These are phyloP conservation scores for Parelbella ahira DNA, from an alignment of 2,888 invertebrate genomes.

Conservation along the genomic window DNA sequence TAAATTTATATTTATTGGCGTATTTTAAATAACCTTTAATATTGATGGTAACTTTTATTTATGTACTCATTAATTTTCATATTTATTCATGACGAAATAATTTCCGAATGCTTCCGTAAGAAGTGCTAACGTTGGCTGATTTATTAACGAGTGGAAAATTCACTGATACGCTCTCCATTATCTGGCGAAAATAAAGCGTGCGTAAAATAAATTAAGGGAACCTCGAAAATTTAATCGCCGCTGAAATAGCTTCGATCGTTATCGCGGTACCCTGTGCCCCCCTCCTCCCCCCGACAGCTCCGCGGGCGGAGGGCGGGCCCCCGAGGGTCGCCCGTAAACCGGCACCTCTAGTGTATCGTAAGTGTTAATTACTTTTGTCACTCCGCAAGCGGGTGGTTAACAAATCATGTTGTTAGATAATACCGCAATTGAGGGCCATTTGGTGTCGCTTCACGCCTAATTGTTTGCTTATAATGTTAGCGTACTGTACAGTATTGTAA, in stretches of 20 bases:
- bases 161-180: conserved; percentile 33
- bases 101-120: too few relatives aligned
- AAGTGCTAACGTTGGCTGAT: too few relatives aligned
- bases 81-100: too few relatives aligned
- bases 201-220: conserved; percentile 38
- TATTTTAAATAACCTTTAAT: too few relatives aligned
- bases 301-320: conserved; percentile 51
- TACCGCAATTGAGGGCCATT: conserved; percentile 62
- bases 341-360: conserved; percentile 66
- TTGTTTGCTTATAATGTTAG: conserved; percentile 54
- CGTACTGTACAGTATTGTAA: too few relatives aligned
- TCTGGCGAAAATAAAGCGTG: conserved; percentile 46
- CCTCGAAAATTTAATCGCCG: conserved; percentile 44
- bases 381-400: conserved; percentile 63
- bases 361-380: conserved; percentile 78
- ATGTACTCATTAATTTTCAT: too few relatives aligned
- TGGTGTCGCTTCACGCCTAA: conserved; percentile 52
- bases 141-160: conserved; percentile 27
- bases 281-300: conserved; percentile 62
- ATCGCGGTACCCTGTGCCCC: conserved; percentile 42
- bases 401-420: conserved; percentile 69
- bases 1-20: too few relatives aligned
- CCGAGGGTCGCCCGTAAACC: conserved; percentile 65
- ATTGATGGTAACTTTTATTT: too few relatives aligned
- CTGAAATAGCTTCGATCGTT: conserved; percentile 50